phyloP scores from a whole-genome alignment of 2,113 vertebrate species.

The Cercocebus atys region DNA sequence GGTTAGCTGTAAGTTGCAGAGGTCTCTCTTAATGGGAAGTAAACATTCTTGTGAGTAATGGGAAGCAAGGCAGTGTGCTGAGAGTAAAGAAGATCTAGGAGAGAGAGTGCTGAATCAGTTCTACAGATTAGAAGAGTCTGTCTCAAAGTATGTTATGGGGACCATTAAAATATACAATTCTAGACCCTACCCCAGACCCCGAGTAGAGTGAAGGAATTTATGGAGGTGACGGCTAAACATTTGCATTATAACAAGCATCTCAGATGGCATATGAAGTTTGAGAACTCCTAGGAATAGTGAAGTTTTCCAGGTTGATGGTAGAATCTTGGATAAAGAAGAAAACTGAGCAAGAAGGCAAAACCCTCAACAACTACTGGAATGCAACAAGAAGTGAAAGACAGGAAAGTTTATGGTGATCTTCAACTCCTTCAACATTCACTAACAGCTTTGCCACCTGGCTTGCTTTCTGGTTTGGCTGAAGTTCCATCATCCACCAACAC shows the following conservation, averaged over 20 bases:
- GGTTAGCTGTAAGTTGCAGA: background rate
- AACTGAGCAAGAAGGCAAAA: background rate
- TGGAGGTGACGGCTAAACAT: background rate
- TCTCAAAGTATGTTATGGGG: background rate
- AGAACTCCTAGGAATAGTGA: background rate
- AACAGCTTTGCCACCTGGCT: background rate
- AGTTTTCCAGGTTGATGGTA: background rate
- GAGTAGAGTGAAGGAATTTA: background rate
- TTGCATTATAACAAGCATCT: background rate
- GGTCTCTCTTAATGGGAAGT: background rate
- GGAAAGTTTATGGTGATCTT: background rate
- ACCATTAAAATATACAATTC: background rate
- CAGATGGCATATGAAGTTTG: background rate
- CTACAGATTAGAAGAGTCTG: background rate
- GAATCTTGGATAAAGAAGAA: background rate
- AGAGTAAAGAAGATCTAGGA: background rate
- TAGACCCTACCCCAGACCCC: background rate
- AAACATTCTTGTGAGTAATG: background rate
- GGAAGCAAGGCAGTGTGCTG: background rate
- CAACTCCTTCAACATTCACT: background rate
- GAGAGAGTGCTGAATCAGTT: background rate
- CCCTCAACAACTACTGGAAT: background rate
- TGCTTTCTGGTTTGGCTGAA: background rate
- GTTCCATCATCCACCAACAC: background rate
- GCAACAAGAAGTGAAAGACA: background rate